Percentiles rank a stretch among this genome's conserved stretches.
phyloP scores from a whole-genome alignment of 92 coral and sea anemone genomes.

The Pocillopora grandis region DNA sequence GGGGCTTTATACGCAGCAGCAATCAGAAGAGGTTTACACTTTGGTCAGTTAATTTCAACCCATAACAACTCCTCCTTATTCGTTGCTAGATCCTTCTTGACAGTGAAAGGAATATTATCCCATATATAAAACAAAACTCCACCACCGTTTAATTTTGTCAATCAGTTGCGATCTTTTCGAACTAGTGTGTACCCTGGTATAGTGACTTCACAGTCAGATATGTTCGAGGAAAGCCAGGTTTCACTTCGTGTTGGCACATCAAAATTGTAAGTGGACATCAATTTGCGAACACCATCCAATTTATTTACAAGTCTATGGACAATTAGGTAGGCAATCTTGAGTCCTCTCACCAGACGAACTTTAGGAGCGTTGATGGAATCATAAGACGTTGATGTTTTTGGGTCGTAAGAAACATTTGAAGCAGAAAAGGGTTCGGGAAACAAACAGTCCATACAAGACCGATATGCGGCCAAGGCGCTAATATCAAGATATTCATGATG shows the following conservation, averaged over 20 bases:
- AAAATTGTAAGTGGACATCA: background rate
- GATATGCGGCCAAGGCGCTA: slow-evolving; percentile 18
- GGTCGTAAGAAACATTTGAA: background rate
- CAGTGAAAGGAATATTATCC: slow-evolving; percentile 14
- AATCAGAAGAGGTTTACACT: too few species aligned
- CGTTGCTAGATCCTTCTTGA: slow-evolving; percentile 4
- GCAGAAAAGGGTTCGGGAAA: background rate
- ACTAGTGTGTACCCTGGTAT: slow-evolving; percentile 20
- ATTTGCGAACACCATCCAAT: slow-evolving; percentile 15
- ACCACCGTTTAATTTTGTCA: slow-evolving; percentile 8
- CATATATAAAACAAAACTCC: slow-evolving; percentile 32
- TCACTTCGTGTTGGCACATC: slow-evolving; percentile 35
- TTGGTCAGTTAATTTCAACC: slow-evolving; percentile 33
- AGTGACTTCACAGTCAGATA: slow-evolving; percentile 29
- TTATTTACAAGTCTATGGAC: slow-evolving; percentile 22
- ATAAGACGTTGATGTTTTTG: background rate
- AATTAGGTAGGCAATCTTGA: slow-evolving; percentile 33
- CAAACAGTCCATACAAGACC: slow-evolving; percentile 20
- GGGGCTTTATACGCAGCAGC: slow-evolving; percentile 26
- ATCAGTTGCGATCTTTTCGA: slow-evolving; percentile 8
- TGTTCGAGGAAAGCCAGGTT: slow-evolving; percentile 37
- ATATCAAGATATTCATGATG: slow-evolving; percentile 31
- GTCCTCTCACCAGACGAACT: slow-evolving; percentile 16
- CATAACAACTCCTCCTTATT: slow-evolving; percentile 19
- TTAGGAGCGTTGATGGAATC: background rate